These are phyloP conservation scores for Brassicogethes aeneus DNA, from an alignment of 2,888 invertebrate species.

Conservation along the genomic window DNA sequence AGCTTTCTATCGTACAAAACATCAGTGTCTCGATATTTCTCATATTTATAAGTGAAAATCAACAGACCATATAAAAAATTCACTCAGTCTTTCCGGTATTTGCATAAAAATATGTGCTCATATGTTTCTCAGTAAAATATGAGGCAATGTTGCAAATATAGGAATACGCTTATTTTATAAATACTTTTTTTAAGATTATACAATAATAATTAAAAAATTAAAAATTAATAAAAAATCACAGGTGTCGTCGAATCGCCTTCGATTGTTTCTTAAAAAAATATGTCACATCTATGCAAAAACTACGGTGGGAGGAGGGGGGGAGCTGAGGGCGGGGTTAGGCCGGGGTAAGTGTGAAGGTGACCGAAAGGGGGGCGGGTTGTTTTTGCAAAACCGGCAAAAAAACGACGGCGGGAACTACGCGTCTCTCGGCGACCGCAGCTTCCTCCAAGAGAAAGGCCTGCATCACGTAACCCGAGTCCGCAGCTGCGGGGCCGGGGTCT, in stretches of 20 bases:
- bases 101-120: constrained; percentile 45
- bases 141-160: constrained; percentile 39
- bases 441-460: constrained; percentile 86
- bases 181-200: constrained; percentile 33
- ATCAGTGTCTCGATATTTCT: constrained; percentile 40
- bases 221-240: constrained; percentile 45
- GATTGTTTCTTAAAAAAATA: constrained; percentile 40
- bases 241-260: constrained; percentile 45
- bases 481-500: constrained; percentile 16
- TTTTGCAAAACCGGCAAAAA: constrained; percentile 88
- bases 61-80: constrained; percentile 45
- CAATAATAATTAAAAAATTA: constrained; percentile 39
- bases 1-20: constrained; percentile 43
- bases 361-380: constrained; percentile 76
- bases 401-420: constrained; percentile 85
- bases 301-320: constrained; percentile 30
- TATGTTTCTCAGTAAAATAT: constrained; percentile 40
- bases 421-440: constrained; percentile 35
- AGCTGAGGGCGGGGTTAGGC: constrained; percentile 49
- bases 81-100: constrained; percentile 48
- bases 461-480: constrained; percentile 59
- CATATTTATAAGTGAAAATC: constrained; percentile 40
- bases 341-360: constrained; percentile 89
- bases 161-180: constrained; percentile 30
- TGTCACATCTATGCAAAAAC: constrained; percentile 38